Percentiles rank a stretch among this genome's conserved stretches.
Conservation (phyloP, 2,113 vertebrate species). For the Origma solitaria region DNA sequence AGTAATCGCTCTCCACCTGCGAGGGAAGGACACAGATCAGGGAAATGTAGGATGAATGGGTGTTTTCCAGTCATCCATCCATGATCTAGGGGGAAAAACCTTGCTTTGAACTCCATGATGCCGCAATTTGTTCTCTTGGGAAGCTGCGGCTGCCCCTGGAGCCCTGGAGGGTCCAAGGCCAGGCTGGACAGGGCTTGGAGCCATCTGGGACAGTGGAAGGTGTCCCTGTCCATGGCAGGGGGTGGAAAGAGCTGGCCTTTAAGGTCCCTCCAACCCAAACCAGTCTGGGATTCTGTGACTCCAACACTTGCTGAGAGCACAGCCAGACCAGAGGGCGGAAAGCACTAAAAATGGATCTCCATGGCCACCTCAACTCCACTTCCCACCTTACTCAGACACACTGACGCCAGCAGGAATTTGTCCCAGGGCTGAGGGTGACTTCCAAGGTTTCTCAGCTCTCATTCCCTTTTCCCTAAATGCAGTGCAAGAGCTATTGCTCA, state of each 20-base stretch:
- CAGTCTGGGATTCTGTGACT: background rate
- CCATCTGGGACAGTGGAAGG: background rate
- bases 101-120: background rate
- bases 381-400: background rate
- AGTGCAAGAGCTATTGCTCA: background rate
- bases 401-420: background rate
- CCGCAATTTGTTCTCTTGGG: too few relatives aligned
- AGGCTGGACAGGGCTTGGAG: background rate
- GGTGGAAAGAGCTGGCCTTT: background rate
- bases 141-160: background rate
- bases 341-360: background rate
- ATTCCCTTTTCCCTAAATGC: background rate
- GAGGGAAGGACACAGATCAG: background rate
- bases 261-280: background rate
- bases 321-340: background rate
- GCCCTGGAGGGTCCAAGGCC: too few relatives aligned
- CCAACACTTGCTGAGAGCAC: background rate
- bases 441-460: background rate
- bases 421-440: background rate
- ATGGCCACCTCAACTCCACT: background rate
- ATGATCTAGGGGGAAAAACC: background rate
- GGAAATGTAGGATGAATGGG: background rate
- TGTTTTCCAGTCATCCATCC: background rate
- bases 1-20: constrained; percentile 96
- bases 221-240: background rate